Evolutionary conservation across 37 sponge, comb jelly and placozoan species (phyloP).

Genomic region (Aphrocallistes beatrix): DNA sequence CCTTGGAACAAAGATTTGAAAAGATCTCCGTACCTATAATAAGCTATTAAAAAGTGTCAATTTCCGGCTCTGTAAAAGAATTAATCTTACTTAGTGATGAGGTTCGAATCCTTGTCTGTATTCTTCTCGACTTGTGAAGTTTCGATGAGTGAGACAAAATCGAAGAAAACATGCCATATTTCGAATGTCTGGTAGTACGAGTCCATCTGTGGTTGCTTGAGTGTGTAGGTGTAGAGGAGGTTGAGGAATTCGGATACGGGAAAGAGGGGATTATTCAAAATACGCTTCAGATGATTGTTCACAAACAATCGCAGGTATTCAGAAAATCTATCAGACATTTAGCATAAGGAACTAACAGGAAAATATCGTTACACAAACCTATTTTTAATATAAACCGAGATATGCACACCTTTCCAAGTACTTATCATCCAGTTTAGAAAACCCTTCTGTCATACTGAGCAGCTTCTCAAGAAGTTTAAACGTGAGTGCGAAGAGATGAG

Average conservation of each 20-base stretch:
- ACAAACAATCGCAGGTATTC: conserved; percentile 68
- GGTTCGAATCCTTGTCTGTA: not conserved
- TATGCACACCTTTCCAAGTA: conserved; percentile 52
- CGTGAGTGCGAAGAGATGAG: not conserved
- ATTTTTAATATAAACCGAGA: not conserved
- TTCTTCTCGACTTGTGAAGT: not conserved
- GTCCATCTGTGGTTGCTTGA: conserved; percentile 61
- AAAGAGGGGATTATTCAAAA: conserved; percentile 60
- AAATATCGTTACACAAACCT: not conserved
- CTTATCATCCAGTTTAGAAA: not conserved
- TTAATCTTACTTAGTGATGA: not conserved
- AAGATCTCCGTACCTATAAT: conserved; percentile 35
- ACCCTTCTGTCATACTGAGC: not conserved
- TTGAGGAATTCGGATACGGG: conserved; percentile 58
- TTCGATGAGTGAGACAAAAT: conserved; percentile 35
- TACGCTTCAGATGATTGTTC: conserved; percentile 55
- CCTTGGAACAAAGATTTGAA: conserved; percentile 40
- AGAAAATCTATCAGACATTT: not conserved
- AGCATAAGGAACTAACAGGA: not conserved
- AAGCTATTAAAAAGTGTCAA: not conserved
- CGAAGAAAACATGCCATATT: conserved; percentile 54
- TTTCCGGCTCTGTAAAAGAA: not conserved
- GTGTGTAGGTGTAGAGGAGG: conserved; percentile 57
- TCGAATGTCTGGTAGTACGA: conserved; percentile 58
- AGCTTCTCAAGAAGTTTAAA: not conserved